These are phyloP conservation scores for Aspidiotus destructor DNA, from an alignment of 2,888 invertebrate genomes.

Conservation along the genomic window DNA sequence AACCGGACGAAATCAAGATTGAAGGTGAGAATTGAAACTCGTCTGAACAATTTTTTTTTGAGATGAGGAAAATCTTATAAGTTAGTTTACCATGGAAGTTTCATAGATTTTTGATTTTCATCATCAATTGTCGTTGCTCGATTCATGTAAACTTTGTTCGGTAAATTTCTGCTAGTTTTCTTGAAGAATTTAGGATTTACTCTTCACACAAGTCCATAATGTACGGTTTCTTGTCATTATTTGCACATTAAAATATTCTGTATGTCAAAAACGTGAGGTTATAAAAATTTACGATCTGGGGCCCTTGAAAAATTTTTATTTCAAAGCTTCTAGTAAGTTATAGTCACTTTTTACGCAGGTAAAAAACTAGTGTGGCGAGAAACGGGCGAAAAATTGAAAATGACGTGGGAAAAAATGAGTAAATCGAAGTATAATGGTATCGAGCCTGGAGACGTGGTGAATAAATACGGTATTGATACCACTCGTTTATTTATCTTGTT, in stretches of 20 bases:
- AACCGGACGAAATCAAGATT: conserved; percentile 51
- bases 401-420: conserved; percentile 96
- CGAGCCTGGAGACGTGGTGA: conserved; percentile 74
- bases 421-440: conserved; percentile 97
- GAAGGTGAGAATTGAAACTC: conserved; percentile 24
- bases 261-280: too few species aligned
- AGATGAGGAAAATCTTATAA: too few species aligned
- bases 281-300: too few species aligned
- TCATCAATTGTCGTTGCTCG: neutral
- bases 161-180: neutral
- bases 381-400: conserved; percentile 57
- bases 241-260: too few species aligned
- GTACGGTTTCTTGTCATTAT: too few species aligned
- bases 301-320: too few species aligned
- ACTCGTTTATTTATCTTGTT: conserved; percentile 80
- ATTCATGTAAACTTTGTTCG: neutral
- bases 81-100: too few species aligned
- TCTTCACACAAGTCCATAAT: neutral
- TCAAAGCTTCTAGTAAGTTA: too few species aligned
- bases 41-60: neutral
- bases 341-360: neutral
- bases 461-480: conserved; percentile 76
- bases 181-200: too few species aligned
- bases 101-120: too few species aligned
- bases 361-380: neutral